Base-by-base conservation (phyloP, 2,113 vertebrate species). In the Mobula hypostoma region DNA sequence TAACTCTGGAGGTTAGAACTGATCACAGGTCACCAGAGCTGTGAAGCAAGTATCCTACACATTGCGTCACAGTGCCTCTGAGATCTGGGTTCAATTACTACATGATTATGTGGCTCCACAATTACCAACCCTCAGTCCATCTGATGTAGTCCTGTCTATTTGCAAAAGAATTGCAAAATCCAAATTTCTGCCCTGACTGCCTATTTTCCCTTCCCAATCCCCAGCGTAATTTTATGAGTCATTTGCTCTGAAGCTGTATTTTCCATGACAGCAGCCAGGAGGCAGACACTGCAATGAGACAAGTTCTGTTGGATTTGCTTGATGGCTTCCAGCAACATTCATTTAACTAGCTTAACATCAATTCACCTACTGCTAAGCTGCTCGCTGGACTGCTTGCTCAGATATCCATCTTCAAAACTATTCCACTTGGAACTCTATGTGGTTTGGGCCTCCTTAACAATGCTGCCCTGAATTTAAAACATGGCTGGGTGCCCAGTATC, bases 381-480 rank as follows among this genome's bases (percentile, higher is more conserved):
- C 0, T n/a, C 36, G 88, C 1, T n/a, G n/a, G 15, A 15, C 36
- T 32, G n/a, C 66, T 48, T n/a, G 21, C 24, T 56, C 9, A 93
- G 91, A 74, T 93, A 93, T 93, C 68, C 91, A 93, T 93, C 91
- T 24, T 40, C 27, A 12, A 93, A 74, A 40, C 48, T 76, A 72
- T 76, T 72, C 70, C 91, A 40, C 24, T 93, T 72, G 91, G 91
- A 76, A 4, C 5, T 27, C 5, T 40, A 21, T 14, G 5, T 11
- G 1, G 7, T 4, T 12, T 15, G 36, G 63, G 68, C 70, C 32
- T 48, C 70, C 21, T 40, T 70, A 48, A 48, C 66, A 74, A 40
- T 72, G 36, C 70, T 48, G 91, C 91, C 91, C 91, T 56, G 66
- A 74, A 74, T 72, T 93, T 93, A 74, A 72, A 93, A 93, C 70